These are phyloP conservation scores for Autographa pulchrina DNA, from an alignment of 2,888 invertebrate genomes.

Conservation along the genomic window DNA sequence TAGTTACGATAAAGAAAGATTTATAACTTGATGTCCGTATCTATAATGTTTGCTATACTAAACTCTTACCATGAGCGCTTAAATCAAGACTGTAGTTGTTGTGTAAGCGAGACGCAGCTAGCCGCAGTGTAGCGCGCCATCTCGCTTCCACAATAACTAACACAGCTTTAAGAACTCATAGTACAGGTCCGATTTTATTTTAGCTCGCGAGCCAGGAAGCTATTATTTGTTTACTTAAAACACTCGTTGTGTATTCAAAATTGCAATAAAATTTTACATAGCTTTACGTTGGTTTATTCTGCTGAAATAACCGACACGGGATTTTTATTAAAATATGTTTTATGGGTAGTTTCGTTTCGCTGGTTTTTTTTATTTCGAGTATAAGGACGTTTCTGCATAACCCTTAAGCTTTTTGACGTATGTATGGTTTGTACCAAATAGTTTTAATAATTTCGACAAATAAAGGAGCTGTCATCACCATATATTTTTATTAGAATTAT, in stretches of 20 bases:
- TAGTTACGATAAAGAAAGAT: conserved; percentile 70
- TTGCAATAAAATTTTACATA: conserved; percentile 40
- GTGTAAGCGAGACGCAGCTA: no score
- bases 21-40: conserved; percentile 61
- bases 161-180: no score
- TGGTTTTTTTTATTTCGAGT: no score
- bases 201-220: conserved; percentile 45
- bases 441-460: conserved; percentile 26
- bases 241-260: conserved; percentile 34
- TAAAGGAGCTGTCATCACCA: conserved; percentile 33
- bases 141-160: no score
- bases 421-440: neutral
- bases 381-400: no score
- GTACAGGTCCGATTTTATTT: conserved; percentile 62
- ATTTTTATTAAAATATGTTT: no score
- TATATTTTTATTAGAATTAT: conserved; percentile 47
- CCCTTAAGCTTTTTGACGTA: no score
- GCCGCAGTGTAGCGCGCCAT: no score
- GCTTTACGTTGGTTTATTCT: neutral
- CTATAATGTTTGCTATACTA: conserved; percentile 56
- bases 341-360: no score
- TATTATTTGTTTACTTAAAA: conserved; percentile 50
- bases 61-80: no score
- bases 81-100: no score
- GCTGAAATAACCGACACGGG: no score